Base-by-base conservation (phyloP, 1,140 invertebrate genomes). In the Nilaparvata lugens region DNA sequence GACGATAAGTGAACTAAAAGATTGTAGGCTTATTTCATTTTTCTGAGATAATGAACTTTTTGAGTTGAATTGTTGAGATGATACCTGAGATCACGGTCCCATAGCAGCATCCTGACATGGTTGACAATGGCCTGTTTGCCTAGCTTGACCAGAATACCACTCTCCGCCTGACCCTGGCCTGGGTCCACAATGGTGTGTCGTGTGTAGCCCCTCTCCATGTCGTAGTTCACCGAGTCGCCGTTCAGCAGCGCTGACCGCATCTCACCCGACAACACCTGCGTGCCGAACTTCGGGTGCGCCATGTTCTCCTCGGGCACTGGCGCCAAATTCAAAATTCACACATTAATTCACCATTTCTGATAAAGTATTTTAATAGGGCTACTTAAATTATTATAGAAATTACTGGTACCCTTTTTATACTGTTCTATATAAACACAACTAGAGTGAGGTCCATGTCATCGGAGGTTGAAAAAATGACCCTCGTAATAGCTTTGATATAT, bases 131-230 rank as follows among this genome's bases (percentile, higher is more conserved):
- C 91, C 58, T 89, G 88, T 45, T 83, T 85, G 55, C 88, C 88
- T 14, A 98, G 79, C 71, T 92, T 88, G 13, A 98, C 85, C 0
- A 93, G 78, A 71, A 98, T 97, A 56, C 90, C 87, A n/a, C n/a
- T n/a, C n/a, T n/a, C n/a, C 2, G 31, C 31, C 62, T 84, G 80
- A 71, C 85, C 84, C 31, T 9, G 31, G 7, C 25, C 25, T 28
- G 55, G 78, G 78, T 59, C 95, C 92, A 66, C 86, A 69, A 98
- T 98, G 38, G 87, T 83, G 76, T 98, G 95, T 2, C 93, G 81
- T 0, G 94, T 95, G 71, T 97, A 97, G 54, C 87, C 93, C 67
- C 85, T 79, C 71, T 96, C 93, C 83, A 94, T 89, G 74, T 96
- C 93, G 74, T 96, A 96, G 70, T 83, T 89, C 58, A 81, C 80